phyloP scores from a whole-genome alignment of 2,797 vertebrate genomes.

The Leucoraja ocellata region DNA sequence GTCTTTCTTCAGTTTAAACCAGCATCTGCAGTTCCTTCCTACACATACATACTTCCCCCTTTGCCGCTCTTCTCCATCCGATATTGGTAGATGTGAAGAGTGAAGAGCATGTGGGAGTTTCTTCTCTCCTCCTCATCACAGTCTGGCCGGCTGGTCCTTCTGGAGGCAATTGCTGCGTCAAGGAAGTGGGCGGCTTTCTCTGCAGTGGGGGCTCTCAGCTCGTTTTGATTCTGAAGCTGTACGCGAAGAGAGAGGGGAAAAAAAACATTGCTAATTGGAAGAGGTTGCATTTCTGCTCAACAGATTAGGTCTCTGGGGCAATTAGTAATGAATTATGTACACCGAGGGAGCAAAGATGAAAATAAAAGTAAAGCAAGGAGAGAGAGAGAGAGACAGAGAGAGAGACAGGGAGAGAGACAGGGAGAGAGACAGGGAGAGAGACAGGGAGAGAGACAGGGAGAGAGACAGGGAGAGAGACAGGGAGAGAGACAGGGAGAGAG shows the following conservation, averaged over 20 bases:
- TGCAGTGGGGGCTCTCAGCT: conserved; percentile 82
- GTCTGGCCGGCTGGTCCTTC: conserved; percentile 68
- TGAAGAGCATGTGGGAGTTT: conserved; percentile 88
- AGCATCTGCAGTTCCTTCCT: too few relatives aligned
- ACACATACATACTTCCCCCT: conserved; percentile 78
- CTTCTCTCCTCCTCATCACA: conserved; percentile 69
- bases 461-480: too few relatives aligned
- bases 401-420: too few relatives aligned
- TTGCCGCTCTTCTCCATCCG: conserved; percentile 90
- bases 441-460: too few relatives aligned
- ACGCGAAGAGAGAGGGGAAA: conserved; percentile 41
- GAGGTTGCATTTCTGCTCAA: conserved; percentile 55
- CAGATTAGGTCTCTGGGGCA: conserved; percentile 64
- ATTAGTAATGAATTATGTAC: conserved; percentile 66
- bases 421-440: too few relatives aligned
- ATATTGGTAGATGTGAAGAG: conserved; percentile 92
- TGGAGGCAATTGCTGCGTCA: conserved; percentile 83
- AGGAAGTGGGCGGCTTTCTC: conserved; percentile 87
- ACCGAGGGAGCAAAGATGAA: conserved; percentile 59
- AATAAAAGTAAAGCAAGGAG: conserved; percentile 46
- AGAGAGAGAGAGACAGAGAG: too few relatives aligned
- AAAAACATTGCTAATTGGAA: conserved; percentile 51
- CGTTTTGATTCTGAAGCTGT: conserved; percentile 89
- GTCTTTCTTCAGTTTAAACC: too few relatives aligned
- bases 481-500: too few relatives aligned